Conservation (phyloP, 1,140 invertebrate species). For the Calosoma granatense region DNA sequence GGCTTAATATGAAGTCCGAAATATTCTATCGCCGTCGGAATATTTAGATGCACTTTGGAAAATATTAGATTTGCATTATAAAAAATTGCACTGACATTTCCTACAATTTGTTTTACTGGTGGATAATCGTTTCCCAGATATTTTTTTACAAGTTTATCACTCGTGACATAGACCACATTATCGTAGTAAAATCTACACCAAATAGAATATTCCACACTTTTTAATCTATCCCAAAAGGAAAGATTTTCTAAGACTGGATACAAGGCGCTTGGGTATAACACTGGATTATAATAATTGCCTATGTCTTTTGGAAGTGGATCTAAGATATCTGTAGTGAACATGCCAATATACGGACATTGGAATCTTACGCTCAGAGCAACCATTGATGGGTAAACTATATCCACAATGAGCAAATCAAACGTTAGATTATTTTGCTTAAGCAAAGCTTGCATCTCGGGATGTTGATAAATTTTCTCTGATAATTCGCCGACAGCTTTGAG, state of each 20-base stretch:
- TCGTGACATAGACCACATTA: conserved; percentile 14
- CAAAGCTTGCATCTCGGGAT: conserved; percentile 21
- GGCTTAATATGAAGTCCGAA: conserved; percentile 38
- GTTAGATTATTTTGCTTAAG: conserved; percentile 23
- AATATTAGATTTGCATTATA: conserved; percentile 38
- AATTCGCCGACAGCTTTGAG: neutral
- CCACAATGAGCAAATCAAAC: conserved; percentile 32
- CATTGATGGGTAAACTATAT: conserved; percentile 22
- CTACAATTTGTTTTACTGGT: conserved; percentile 35
- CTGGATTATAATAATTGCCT: conserved; percentile 16
- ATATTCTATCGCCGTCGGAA: conserved; percentile 38
- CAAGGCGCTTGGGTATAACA: neutral
- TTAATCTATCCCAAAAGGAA: neutral
- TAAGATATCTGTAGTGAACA: conserved; percentile 18
- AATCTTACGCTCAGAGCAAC: conserved; percentile 25
- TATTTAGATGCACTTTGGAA: conserved; percentile 33
- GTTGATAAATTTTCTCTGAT: neutral
- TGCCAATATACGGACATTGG: conserved; percentile 26
- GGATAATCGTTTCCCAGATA: conserved; percentile 32
- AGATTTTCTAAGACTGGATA: neutral
- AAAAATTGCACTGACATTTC: conserved; percentile 41
- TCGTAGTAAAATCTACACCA: conserved; percentile 12
- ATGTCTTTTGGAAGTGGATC: conserved; percentile 16
- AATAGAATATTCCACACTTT: neutral
- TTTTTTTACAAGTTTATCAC: conserved; percentile 31